Evolutionary conservation across 2,888 invertebrate species (phyloP), one percentile per base, ranked within the genome.

Genomic region (Trichogramma dendrolimi): DNA sequence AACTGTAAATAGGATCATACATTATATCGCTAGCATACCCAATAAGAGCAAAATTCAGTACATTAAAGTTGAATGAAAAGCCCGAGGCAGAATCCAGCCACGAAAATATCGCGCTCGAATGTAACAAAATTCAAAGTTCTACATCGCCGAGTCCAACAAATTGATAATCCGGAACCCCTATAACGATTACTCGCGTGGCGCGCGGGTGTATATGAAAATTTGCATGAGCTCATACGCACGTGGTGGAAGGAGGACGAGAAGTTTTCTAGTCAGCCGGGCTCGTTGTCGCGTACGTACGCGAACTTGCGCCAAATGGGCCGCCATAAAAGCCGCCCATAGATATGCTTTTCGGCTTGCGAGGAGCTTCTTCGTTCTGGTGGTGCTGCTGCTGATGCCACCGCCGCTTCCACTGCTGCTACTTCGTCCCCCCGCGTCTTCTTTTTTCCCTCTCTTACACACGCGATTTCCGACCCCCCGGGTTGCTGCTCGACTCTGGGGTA

Each of bases 101-200:
- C 27, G 27, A 27, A 27, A 27, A 27, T 27, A 27, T 27, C 27
- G 27, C 27, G 27, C 27, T 27, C 27, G 46, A 10, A 46, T n/a
- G n/a, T n/a, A 11, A 2, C 10, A 46, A 46, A 46, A 46, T 10
- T 10, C 46, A 11, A 8, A 46, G 8, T n/a, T n/a, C 46, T 46
- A 64, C 64, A n/a, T 38, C 52, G 62, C 69, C 70, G 72, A 71
- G 73, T 75, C 49, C n/a, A 78, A 78, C 77, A 78, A 78, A 78
- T 78, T 78, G 77, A 78, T 78, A 78, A 77, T 77, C 76, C 74
- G 72, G 74, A 74, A 75, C 71, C 73, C 10, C 72, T 73, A 73
- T 76, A 75, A 77, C 74, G 72, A 73, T 75, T 72, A 71, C 72
- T 27, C 27, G 27, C 14, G 55, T 60, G 53, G 14, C 40, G 5